These are phyloP conservation scores for Alethe castanea DNA, from an alignment of 2,113 vertebrate genomes.

Conservation along the genomic window DNA sequence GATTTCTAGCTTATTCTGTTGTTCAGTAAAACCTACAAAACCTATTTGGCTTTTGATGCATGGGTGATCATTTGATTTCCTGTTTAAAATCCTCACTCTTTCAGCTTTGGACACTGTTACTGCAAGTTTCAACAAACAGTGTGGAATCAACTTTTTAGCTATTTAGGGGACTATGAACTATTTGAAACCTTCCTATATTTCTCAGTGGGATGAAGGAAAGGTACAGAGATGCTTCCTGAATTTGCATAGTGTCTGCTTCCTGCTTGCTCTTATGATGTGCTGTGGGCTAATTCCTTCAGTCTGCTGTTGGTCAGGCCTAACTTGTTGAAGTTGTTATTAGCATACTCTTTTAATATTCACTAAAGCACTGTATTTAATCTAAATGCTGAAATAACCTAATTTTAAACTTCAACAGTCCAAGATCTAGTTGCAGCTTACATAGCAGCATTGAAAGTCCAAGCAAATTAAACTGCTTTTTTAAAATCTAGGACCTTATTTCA, in stretches of 20 bases:
- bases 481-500: neutral
- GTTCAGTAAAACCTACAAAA: neutral
- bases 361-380: neutral
- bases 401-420: neutral
- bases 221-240: neutral
- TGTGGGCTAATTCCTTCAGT: neutral
- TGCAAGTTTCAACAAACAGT: neutral
- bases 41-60: neutral
- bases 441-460: neutral
- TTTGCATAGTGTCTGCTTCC: neutral
- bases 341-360: neutral
- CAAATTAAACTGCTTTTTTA: neutral
- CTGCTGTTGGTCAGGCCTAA: neutral
- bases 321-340: neutral
- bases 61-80: rapidly evolving
- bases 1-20: neutral
- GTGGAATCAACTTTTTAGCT: neutral
- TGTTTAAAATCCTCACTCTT: neutral
- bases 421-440: neutral
- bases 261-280: neutral
- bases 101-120: neutral
- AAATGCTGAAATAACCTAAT: neutral
- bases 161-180: neutral
- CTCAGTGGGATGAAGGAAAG: neutral
- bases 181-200: neutral